phyloP scores from a whole-genome alignment of 2,888 invertebrate genomes.

The Zaprionus bogoriensis region DNA sequence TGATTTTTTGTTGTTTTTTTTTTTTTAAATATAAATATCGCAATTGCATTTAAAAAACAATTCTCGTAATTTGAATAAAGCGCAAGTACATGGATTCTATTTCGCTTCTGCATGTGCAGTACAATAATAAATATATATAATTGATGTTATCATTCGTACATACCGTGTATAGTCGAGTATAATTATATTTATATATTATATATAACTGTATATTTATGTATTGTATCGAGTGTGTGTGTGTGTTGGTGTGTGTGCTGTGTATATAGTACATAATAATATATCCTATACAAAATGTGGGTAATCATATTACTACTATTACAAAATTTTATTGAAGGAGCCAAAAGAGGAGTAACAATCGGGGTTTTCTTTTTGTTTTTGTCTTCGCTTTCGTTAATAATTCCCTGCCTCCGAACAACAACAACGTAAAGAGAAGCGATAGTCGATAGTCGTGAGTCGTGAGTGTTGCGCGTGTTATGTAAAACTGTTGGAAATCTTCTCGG shows the following conservation, averaged over 20 bases:
- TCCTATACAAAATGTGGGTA: constrained; percentile 25
- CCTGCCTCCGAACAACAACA: too few relatives aligned
- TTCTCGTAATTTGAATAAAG: constrained; percentile 27
- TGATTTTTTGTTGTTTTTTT: background rate
- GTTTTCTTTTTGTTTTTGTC: constrained; percentile 37
- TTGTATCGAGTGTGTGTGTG: too few relatives aligned
- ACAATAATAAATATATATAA: constrained; percentile 51
- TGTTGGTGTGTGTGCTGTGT: too few relatives aligned
- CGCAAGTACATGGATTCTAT: constrained; percentile 33
- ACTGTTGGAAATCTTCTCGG: constrained; percentile 52
- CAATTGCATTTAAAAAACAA: constrained; percentile 31
- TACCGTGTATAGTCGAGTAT: constrained; percentile 24
- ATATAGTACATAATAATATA: constrained; percentile 6
- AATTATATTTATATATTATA: constrained; percentile 6
- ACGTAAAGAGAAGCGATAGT: constrained; percentile 62
- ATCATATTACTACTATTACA: constrained; percentile 28
- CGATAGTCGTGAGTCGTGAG: constrained; percentile 5
- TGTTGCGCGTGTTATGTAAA: constrained; percentile 27
- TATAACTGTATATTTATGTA: too few relatives aligned
- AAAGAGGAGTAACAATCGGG: constrained; percentile 14
- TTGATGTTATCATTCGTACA: constrained; percentile 40
- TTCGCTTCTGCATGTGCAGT: constrained; percentile 28
- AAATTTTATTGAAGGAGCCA: constrained; percentile 19
- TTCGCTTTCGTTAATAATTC: too few relatives aligned
- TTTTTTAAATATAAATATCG: background rate